Evolutionary conservation across 2,113 vertebrate genomes (phyloP).

Genomic region (Hippolais icterina): DNA sequence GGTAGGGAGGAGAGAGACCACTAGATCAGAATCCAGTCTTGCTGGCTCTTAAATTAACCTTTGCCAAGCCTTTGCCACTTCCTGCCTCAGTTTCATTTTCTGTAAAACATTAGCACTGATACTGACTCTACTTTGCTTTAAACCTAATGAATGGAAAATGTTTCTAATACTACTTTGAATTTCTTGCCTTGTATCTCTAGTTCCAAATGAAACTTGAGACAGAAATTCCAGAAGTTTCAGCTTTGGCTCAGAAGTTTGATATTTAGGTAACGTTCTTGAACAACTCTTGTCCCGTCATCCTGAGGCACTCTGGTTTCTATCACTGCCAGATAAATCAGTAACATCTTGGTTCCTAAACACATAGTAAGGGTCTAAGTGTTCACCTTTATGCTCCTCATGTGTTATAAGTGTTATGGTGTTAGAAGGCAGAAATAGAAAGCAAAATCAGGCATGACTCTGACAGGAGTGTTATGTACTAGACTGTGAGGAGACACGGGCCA

Average conservation of each 20-base stretch:
- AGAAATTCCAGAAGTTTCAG: background rate
- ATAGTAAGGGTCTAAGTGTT: background rate
- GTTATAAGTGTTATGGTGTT: background rate
- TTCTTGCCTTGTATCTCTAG: background rate
- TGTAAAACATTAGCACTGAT: background rate
- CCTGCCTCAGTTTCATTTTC: background rate
- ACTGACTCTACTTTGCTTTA: background rate
- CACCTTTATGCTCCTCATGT: background rate
- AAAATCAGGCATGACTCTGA: background rate
- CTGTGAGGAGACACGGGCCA: background rate
- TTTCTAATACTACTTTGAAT: background rate
- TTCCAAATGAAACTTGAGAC: background rate
- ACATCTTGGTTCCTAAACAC: background rate
- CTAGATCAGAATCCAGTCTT: background rate
- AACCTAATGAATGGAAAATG: background rate
- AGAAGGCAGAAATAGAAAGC: background rate
- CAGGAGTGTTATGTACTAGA: background rate
- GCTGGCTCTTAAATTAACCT: background rate
- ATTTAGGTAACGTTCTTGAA: background rate
- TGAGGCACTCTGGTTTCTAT: background rate
- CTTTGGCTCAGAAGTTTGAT: background rate
- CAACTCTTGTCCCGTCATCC: background rate
- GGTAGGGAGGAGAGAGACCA: background rate
- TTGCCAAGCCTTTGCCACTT: background rate
- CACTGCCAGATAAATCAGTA: background rate